A percentile compares a stretch with the other conserved stretches of the same genome.
Evolutionary conservation across 2,888 invertebrate species (phyloP).

Genomic region (Drosophila anceps): DNA sequence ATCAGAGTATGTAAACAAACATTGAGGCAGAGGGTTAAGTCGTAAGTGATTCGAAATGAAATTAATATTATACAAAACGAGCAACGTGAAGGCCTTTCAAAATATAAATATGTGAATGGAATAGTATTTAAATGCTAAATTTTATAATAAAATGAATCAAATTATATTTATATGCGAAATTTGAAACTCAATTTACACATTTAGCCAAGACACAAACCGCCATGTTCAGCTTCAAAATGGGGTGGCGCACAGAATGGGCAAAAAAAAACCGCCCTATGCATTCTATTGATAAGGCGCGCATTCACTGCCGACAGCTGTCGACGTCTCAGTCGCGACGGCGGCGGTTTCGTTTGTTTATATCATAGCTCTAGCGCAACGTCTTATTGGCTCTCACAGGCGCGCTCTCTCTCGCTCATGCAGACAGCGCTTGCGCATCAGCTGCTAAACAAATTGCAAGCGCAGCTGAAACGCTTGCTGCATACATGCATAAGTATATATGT

Average conservation of each 20-base stretch:
- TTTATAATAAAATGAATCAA: conserved; percentile 24
- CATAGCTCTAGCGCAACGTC: conserved; percentile 32
- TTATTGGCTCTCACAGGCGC: conserved; percentile 1
- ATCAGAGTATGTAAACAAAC: conserved; percentile 44
- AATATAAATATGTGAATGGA: conserved; percentile 27
- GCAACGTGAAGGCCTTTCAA: conserved; percentile 52
- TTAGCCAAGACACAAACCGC: conserved; percentile 53
- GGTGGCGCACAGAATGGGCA: conserved; percentile 49
- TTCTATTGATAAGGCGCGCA: conserved; percentile 61
- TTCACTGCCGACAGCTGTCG: conserved; percentile 61
- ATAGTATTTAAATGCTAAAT: conserved; percentile 16
- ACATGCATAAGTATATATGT: neutral
- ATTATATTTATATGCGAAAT: neutral
- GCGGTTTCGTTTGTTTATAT: conserved; percentile 57
- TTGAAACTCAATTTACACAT: neutral
- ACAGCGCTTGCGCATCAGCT: conserved; percentile 33
- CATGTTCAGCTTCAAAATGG: conserved; percentile 22
- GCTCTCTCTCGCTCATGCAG: neutral
- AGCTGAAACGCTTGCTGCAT: conserved; percentile 9
- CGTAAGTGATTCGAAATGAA: conserved; percentile 13
- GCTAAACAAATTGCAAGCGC: conserved; percentile 30
- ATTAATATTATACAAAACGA: conserved; percentile 28
- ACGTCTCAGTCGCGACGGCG: conserved; percentile 41
- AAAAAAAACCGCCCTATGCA: conserved; percentile 56
- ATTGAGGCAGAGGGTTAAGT: conserved; percentile 19